Conservation (phyloP, 1,140 invertebrate genomes). For the Platorchestia sp. region DNA sequence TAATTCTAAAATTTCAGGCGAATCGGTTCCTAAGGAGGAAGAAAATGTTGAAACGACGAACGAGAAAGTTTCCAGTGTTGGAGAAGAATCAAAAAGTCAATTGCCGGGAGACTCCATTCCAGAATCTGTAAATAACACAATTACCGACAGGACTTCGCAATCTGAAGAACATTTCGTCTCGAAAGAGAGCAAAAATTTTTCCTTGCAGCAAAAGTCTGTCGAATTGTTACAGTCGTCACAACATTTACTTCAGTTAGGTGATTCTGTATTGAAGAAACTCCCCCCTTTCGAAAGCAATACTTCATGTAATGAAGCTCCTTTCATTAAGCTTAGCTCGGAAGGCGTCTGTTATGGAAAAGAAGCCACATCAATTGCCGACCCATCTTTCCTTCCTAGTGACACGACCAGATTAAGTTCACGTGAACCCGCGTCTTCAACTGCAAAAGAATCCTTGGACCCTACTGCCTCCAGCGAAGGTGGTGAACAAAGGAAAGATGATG, state of each 20-base stretch:
- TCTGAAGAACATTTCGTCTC: neutral
- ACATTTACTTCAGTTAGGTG: neutral
- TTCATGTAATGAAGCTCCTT: neutral
- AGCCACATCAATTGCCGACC: neutral
- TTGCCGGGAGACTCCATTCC: neutral
- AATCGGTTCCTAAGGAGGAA: neutral
- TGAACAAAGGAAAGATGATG: neutral
- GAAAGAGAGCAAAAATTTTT: neutral
- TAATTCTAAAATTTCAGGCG: neutral
- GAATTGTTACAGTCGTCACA: neutral
- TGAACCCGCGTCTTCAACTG: neutral
- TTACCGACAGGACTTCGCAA: neutral
- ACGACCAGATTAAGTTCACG: neutral
- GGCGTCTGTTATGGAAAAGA: neutral
- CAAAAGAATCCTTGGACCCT: neutral
- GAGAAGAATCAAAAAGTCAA: neutral
- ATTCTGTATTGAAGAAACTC: constrained; percentile 1
- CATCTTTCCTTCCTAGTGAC: neutral
- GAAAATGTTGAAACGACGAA: neutral
- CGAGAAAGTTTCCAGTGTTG: neutral
- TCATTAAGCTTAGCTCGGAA: neutral
- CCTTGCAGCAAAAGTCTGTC: neutral
- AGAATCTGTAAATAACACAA: neutral
- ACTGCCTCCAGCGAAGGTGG: neutral
- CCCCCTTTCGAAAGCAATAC: neutral